phyloP scores from a whole-genome alignment of 2,888 invertebrate species.

The Drosophila anomelani region DNA sequence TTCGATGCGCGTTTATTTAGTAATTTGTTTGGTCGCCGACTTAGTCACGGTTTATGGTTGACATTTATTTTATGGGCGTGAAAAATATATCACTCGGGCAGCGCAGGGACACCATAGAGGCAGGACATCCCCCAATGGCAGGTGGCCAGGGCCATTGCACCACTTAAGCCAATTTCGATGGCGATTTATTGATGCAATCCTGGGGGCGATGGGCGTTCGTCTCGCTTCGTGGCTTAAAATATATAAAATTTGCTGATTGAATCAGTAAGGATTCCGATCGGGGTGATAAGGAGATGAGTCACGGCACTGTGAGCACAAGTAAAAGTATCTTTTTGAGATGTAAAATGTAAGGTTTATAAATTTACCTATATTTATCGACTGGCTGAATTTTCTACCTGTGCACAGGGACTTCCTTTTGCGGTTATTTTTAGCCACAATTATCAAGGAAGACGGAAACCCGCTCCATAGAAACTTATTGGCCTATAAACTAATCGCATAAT shows the following conservation, averaged over 20 bases:
- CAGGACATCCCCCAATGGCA: slow-evolving; percentile 10
- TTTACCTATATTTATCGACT: too few relatives aligned
- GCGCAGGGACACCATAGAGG: neutral
- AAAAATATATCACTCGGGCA: slow-evolving; percentile 65
- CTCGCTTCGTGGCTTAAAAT: slow-evolving; percentile 53
- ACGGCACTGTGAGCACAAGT: neutral
- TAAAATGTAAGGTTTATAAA: neutral
- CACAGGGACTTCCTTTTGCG: slow-evolving; percentile 6
- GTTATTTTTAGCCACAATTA: slow-evolving; percentile 51
- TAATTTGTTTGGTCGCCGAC: slow-evolving; percentile 73
- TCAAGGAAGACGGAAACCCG: slow-evolving; percentile 27
- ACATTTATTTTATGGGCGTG: slow-evolving; percentile 80
- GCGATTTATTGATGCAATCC: slow-evolving; percentile 64
- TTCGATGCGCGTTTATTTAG: slow-evolving; percentile 68
- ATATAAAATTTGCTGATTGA: slow-evolving; percentile 57
- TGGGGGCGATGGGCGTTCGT: slow-evolving; percentile 57
- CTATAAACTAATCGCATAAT: slow-evolving; percentile 83
- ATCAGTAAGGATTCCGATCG: slow-evolving; percentile 39
- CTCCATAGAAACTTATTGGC: slow-evolving; percentile 77
- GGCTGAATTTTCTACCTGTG: neutral
- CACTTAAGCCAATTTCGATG: slow-evolving; percentile 71
- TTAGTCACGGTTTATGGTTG: slow-evolving; percentile 76
- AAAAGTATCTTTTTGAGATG: neutral
- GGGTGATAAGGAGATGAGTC: neutral
- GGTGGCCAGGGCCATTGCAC: slow-evolving; percentile 24